Percentiles rank a stretch among this genome's conserved stretches.
These are phyloP conservation scores for Araneus ventricosus DNA, from an alignment of 1,140 invertebrate species.

Conservation along the genomic window DNA sequence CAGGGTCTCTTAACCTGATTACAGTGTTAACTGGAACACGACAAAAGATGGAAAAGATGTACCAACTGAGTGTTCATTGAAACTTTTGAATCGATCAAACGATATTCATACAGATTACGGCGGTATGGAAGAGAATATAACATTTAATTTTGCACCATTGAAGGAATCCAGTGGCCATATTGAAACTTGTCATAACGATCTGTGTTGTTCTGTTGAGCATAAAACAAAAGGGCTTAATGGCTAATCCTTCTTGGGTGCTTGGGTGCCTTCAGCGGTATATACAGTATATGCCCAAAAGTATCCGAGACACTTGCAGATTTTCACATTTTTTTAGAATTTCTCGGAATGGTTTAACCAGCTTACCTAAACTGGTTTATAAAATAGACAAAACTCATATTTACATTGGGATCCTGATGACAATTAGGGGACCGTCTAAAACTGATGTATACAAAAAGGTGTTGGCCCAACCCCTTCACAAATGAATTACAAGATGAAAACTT, in stretches of 20 bases:
- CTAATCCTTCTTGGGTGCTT: conserved; percentile 39
- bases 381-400: too few relatives aligned
- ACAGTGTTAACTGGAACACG: background rate
- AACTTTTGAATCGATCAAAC: background rate
- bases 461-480: too few relatives aligned
- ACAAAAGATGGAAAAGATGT: conserved; percentile 30
- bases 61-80: background rate
- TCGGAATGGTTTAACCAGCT: too few relatives aligned
- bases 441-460: too few relatives aligned
- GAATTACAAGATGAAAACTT: too few relatives aligned
- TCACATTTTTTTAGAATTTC: too few relatives aligned
- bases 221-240: background rate
- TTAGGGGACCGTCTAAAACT: too few relatives aligned
- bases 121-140: conserved; percentile 16
- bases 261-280: conserved; percentile 41
- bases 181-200: conserved; percentile 71
- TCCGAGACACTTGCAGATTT: too few relatives aligned
- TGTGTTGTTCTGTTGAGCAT: conserved; percentile 75
- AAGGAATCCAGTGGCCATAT: conserved; percentile 47
- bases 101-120: conserved; percentile 20
- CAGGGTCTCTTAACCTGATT: background rate
- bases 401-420: too few relatives aligned
- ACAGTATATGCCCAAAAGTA: too few relatives aligned
- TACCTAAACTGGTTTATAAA: too few relatives aligned
- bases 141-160: conserved; percentile 44